Conservation (phyloP, 2,113 vertebrate species). For the Hippocampus guttulatus region DNA sequence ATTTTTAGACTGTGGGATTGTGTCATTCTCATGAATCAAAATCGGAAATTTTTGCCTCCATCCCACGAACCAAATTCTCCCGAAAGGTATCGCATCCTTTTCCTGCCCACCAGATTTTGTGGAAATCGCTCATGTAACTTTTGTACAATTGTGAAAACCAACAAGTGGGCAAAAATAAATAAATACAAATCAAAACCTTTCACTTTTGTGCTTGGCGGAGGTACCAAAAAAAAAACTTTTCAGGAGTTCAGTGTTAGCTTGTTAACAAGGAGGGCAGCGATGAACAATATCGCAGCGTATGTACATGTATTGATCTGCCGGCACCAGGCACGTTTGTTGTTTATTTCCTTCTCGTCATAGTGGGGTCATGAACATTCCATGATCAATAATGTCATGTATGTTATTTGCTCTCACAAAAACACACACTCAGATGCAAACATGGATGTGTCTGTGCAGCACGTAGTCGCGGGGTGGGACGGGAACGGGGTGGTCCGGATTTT, state of each 20-base stretch:
- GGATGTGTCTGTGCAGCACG: conserved; percentile 14
- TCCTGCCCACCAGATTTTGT: not conserved
- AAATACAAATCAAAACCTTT: not conserved
- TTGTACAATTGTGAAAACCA: not conserved
- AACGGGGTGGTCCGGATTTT: conserved; percentile 31
- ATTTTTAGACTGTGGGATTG: too few species aligned
- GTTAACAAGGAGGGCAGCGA: conserved; percentile 9
- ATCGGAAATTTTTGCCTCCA: too few species aligned
- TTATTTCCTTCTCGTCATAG: conserved; percentile 37
- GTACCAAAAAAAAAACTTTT: not conserved
- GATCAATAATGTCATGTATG: conserved; percentile 47
- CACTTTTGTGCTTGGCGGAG: not conserved
- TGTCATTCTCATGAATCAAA: too few species aligned
- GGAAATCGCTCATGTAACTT: not conserved
- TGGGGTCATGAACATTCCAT: conserved; percentile 53
- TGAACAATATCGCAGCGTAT: conserved; percentile 20
- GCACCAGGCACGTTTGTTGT: conserved; percentile 41
- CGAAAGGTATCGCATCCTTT: too few species aligned
- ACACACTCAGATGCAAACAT: conserved; percentile 9
- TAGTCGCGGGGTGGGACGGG: not conserved
- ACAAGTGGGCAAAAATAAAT: not conserved
- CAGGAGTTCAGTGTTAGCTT: not conserved
- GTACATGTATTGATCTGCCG: conserved; percentile 25
- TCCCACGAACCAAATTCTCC: too few species aligned
- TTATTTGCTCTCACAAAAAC: conserved; percentile 4